Percentiles rank a stretch among this genome's conserved stretches.
Conservation (phyloP, 2,113 vertebrate genomes). For the Gymnarchus niloticus region DNA sequence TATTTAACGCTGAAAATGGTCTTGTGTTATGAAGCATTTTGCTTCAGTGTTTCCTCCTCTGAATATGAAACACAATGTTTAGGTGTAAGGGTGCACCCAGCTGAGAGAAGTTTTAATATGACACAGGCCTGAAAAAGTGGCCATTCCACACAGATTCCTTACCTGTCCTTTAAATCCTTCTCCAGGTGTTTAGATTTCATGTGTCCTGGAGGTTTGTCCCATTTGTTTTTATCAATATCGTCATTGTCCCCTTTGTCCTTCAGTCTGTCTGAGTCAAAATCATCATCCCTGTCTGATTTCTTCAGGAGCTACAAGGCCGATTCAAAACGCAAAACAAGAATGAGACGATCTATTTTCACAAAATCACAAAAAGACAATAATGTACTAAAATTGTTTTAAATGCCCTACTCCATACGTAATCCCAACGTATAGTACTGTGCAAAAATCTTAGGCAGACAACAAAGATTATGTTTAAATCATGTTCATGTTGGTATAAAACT, state of each 20-base stretch:
- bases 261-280: conserved; percentile 69
- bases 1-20: neutral
- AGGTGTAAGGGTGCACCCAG: neutral
- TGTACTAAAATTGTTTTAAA: neutral
- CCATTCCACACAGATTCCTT: conserved; percentile 43
- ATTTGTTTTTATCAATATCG: conserved; percentile 69
- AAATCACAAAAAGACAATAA: neutral
- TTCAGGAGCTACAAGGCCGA: conserved; percentile 77
- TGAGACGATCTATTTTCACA: neutral
- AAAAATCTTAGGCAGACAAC: no score
- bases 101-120: neutral
- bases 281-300: conserved; percentile 87
- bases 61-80: neutral
- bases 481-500: no score
- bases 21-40: neutral
- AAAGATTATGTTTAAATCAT: no score
- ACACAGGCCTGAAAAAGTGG: neutral
- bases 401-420: neutral
- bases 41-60: neutral
- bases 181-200: conserved; percentile 60
- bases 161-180: conserved; percentile 79
- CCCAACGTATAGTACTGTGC: no score
- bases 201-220: conserved; percentile 67
- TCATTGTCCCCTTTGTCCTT: conserved; percentile 77
- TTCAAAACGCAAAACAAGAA: neutral